Evolutionary conservation across 2,113 vertebrate genomes (phyloP), one percentile per base, ranked within the genome.

Genomic region (Psilopogon haemacephalus): DNA sequence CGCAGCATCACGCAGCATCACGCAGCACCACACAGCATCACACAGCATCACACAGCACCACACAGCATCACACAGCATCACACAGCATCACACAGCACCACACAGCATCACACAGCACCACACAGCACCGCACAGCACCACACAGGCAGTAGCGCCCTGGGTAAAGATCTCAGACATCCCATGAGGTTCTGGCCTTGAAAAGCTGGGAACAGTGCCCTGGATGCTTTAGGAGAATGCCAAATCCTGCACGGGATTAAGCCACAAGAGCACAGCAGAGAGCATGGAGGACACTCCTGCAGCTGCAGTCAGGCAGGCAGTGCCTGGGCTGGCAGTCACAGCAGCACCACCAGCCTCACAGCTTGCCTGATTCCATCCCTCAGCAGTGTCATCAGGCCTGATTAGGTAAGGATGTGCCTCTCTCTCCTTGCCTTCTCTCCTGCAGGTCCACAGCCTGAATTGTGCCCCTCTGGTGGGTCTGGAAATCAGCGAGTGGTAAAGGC

Each of bases 291-390:
- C 60, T 82, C 75, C 54, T 89, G 33, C 69, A 17, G 63, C 56
- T 91, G 30, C 28, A 83, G 82, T 56, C 44, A 70, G 70, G 69
- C 72, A 79, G 70, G 84, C 90, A 78, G 78, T 88, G 84, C 37
- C 83, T 78, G 32, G 69, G 71, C 86, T 75, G 73, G 75, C 65
- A 72, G 60, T 77, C 79, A 76, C 62, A 91, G 67, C 84, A 44
- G 32, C 48, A 84, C 65, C 81, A 81, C 40, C 63, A 87, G 81
- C 82, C 89, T 85, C 89, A 70, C 87, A 94, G 91, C 84, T 92
- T 91, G 79, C 27, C 60, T 73, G 64, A 87, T 55, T 91, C 73
- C 14, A 70, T 90, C 26, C 50, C 38, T 30, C 33, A n/a, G 19
- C 42, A 89, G 54, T 12, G 18, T 88, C 86, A 30, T n/a, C 69